A percentile compares a stretch with the other conserved stretches of the same genome.
These are phyloP conservation scores for Halcyon smyrnensis DNA, from an alignment of 2,797 vertebrate genomes.

Conservation along the genomic window DNA sequence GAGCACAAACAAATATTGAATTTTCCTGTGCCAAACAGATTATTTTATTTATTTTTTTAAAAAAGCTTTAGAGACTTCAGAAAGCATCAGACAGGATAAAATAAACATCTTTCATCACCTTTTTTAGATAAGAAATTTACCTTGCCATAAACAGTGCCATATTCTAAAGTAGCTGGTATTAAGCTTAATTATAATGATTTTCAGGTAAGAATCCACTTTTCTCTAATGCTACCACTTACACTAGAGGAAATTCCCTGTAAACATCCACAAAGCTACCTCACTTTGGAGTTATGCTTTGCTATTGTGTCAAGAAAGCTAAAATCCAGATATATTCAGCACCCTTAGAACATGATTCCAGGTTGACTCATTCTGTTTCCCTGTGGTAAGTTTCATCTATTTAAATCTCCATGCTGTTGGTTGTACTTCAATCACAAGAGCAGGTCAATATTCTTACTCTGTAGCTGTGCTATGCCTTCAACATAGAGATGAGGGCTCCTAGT, in stretches of 20 bases:
- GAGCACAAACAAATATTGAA: background rate
- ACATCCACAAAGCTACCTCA: background rate
- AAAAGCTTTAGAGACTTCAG: background rate
- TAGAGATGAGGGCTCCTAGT: background rate
- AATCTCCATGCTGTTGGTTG: background rate
- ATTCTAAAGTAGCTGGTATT: background rate
- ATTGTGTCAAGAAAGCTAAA: background rate
- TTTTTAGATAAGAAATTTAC: background rate
- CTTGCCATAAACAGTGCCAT: background rate
- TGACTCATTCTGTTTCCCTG: background rate
- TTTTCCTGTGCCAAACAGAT: background rate
- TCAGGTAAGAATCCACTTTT: background rate
- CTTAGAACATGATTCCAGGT: background rate
- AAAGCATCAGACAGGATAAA: background rate
- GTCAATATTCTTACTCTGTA: background rate
- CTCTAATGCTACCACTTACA: background rate
- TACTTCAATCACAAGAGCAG: background rate
- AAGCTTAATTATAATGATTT: background rate
- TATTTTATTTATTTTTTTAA: background rate
- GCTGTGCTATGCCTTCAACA: background rate
- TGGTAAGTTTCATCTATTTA: background rate
- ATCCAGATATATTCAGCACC: background rate
- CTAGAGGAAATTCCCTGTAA: background rate
- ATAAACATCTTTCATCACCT: background rate
- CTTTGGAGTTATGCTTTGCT: background rate